Conservation (phyloP, 1,140 invertebrate genomes). For the Lepidotrigona ventralis region DNA sequence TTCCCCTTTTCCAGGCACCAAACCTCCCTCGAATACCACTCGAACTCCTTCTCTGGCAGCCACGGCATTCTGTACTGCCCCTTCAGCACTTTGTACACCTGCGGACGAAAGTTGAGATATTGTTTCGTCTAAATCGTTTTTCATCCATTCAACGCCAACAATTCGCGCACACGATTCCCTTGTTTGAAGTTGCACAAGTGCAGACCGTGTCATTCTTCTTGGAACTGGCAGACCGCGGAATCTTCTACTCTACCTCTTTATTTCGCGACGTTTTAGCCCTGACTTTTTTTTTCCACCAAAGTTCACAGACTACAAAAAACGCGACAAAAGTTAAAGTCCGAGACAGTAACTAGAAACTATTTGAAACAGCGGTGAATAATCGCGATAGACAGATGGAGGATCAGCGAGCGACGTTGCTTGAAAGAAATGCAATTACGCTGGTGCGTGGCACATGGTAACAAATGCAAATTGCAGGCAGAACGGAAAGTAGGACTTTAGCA, state of each 20-base stretch:
- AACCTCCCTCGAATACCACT: slow-evolving; percentile 75
- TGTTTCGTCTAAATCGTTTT: slow-evolving; percentile 61
- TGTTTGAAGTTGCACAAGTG: slow-evolving; percentile 6
- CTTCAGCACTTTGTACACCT: slow-evolving; percentile 77
- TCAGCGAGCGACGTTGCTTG: not conserved
- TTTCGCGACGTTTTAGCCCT: no score
- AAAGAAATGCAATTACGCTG: slow-evolving; percentile 44
- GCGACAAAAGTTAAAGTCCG: no score
- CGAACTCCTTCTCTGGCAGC: slow-evolving; percentile 76
- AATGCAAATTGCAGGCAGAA: slow-evolving; percentile 57
- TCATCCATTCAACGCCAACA: not conserved
- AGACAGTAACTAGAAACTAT: not conserved
- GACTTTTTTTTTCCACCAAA: no score
- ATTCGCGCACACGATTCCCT: not conserved
- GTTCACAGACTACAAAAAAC: no score
- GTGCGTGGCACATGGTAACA: slow-evolving; percentile 54
- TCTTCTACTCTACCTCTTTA: not conserved
- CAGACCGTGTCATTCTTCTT: not conserved
- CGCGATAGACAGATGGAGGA: not conserved
- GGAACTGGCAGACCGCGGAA: slow-evolving; percentile 8
- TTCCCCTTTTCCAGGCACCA: slow-evolving; percentile 76
- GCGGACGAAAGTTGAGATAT: slow-evolving; percentile 62
- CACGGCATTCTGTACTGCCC: slow-evolving; percentile 76
- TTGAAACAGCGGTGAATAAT: not conserved
- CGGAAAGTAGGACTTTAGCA: slow-evolving; percentile 62